Conservation (phyloP, 1,140 invertebrate species). For the Drosophila dunni region DNA sequence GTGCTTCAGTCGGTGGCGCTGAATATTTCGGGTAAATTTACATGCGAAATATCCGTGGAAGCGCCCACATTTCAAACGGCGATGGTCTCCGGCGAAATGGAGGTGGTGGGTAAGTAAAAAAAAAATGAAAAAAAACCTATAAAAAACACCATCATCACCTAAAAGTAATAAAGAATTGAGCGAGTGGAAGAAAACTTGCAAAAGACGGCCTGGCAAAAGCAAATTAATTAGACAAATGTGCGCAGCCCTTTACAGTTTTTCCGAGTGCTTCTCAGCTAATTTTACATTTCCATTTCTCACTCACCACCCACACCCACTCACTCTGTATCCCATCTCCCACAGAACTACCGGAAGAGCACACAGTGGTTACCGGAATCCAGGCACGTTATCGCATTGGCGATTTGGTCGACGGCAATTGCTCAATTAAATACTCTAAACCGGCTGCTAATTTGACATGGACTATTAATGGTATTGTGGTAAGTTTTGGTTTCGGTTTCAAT, state of each 20-base stretch:
- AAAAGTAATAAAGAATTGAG: conserved; percentile 24
- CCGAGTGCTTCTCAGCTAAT: conserved; percentile 56
- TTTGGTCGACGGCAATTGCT: conserved; percentile 90
- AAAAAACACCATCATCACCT: conserved; percentile 34
- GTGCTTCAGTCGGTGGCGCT: conserved; percentile 86
- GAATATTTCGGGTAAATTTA: conserved; percentile 89
- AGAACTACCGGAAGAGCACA: conserved; percentile 89
- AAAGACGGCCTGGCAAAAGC: conserved; percentile 47
- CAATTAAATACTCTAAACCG: conserved; percentile 90
- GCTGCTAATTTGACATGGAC: conserved; percentile 94
- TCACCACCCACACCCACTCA: conserved; percentile 9
- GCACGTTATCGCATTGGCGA: conserved; percentile 90
- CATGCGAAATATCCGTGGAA: conserved; percentile 93
- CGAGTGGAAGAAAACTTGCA: conserved; percentile 24
- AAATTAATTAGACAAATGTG: conserved; percentile 82
- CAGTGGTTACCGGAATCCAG: conserved; percentile 89
- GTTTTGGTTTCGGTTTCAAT: conserved; percentile 73
- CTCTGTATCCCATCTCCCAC: conserved; percentile 54
- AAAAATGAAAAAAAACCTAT: conserved; percentile 18
- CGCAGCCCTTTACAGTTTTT: conserved; percentile 32
- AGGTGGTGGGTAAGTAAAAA: conserved; percentile 89
- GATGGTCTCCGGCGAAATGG: conserved; percentile 89
- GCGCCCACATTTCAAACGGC: conserved; percentile 93
- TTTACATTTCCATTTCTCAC: conserved; percentile 70
- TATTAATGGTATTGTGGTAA: conserved; percentile 91